These are phyloP conservation scores for Pheosia gnoma DNA, from an alignment of 2,888 invertebrate genomes.

Conservation along the genomic window DNA sequence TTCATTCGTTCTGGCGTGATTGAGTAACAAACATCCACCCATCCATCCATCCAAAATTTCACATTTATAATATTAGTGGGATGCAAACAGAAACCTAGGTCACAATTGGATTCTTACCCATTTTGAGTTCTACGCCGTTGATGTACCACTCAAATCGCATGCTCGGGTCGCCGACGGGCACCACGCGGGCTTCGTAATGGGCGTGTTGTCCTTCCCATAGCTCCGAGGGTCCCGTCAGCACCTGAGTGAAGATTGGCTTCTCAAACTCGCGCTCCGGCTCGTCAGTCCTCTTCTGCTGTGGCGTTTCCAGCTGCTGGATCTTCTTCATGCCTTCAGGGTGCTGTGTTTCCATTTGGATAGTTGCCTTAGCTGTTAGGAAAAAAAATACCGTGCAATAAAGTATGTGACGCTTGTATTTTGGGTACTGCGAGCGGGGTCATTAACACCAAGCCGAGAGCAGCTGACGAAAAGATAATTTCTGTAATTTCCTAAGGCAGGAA, in stretches of 20 bases:
- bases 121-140: constrained; percentile 95
- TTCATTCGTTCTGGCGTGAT: too few species aligned
- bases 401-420: constrained; percentile 19
- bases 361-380: constrained; percentile 87
- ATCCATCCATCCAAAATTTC: too few species aligned
- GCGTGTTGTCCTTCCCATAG: constrained; percentile 96
- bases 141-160: constrained; percentile 98
- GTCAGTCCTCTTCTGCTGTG: constrained; percentile 86
- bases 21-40: too few species aligned
- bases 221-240: constrained; percentile 94
- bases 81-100: too few species aligned
- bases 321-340: constrained; percentile 97
- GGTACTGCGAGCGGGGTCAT: too few species aligned
- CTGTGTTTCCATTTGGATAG: constrained; percentile 94
- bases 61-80: too few species aligned
- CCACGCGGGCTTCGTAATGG: constrained; percentile 95
- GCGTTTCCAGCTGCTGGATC: constrained; percentile 93
- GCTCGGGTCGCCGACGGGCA: constrained; percentile 96
- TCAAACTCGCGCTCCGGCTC: constrained; percentile 93
- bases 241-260: constrained; percentile 95
- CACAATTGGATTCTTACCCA: constrained; percentile 84
- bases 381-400: constrained; percentile 1
- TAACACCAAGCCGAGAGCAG: too few species aligned
- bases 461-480: too few species aligned
- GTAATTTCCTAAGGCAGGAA: too few species aligned